Evolutionary conservation across 2,113 vertebrate species (phyloP), one percentile per base, ranked within the genome.

Genomic region (Etheostoma spectabile): DNA sequence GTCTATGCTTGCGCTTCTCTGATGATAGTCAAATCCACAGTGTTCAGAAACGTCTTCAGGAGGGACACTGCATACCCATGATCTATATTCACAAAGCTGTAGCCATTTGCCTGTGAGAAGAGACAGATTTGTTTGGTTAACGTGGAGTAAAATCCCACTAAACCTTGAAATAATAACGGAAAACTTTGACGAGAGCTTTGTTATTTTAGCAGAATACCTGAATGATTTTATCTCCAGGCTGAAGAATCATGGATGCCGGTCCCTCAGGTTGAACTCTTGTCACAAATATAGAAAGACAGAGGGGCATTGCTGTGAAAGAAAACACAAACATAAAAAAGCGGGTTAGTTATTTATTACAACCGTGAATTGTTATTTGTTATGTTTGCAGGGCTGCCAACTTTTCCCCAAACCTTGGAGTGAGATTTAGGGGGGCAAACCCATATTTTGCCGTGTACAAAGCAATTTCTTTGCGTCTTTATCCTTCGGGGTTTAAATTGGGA

Each of bases 221-320:
- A 33, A 94, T 57, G 3, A 94, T 93, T 86, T 92, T 99, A 95
- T 99, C 98, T 68, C 98, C 98, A 42, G 98, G 98, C 86, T 98
- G 98, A 75, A 99, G 94, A 68, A 98, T 86, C 92, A 98, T 98
- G 81, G 95, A 98, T 66, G 98, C 98, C 15, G 98, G 97, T 85
- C 98, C 98, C 45, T 99, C 97, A 74, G 97, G 95, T 57, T 99
- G 98, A 77, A 99, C 98, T 92, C 98, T 97, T 19, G 98, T 99
- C 93, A 99, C 98, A 95, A 97, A 99, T 93, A 99, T 99, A 80
- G n/a, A n/a, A n/a, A n/a, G n/a, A n/a, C n/a, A n/a, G n/a, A n/a
- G n/a, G n/a, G n/a, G n/a, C n/a, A n/a, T n/a, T n/a, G n/a, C n/a
- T n/a, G n/a, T n/a, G n/a, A n/a, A n/a, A n/a, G n/a, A n/a, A n/a